Evolutionary conservation across 2,113 vertebrate species (phyloP).

Genomic region (Neodon shergylaensis): DNA sequence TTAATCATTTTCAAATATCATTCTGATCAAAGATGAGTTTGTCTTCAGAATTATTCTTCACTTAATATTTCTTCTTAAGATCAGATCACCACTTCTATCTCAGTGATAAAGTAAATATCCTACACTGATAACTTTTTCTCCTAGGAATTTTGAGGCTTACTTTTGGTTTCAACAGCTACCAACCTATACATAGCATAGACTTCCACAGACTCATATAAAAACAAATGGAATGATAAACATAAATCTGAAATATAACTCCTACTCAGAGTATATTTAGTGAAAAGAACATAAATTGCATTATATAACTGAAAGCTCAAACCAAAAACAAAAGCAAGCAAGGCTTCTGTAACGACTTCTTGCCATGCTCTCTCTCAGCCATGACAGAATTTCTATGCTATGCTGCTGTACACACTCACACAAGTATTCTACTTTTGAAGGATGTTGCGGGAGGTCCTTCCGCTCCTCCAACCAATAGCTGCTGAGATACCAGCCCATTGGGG

Average conservation of each 20-base stretch:
- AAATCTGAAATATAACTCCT: background rate
- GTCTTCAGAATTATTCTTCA: background rate
- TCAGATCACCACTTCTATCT: background rate
- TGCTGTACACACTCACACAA: background rate
- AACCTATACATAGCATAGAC: background rate
- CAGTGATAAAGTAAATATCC: background rate
- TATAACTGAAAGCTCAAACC: background rate
- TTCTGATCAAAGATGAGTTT: background rate
- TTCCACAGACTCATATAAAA: background rate
- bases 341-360: background rate
- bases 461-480: no score
- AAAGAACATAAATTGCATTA: background rate
- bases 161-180: background rate
- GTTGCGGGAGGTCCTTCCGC: no score
- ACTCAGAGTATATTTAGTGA: background rate
- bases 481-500: no score
- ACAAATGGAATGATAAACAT: background rate
- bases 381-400: background rate
- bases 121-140: background rate
- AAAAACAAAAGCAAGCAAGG: background rate
- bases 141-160: background rate
- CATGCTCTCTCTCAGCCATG: background rate
- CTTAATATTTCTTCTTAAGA: background rate
- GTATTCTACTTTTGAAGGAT: background rate
- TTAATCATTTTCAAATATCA: background rate